These are phyloP conservation scores for Garra rufa DNA, from an alignment of 2,113 vertebrate genomes.

Conservation along the genomic window DNA sequence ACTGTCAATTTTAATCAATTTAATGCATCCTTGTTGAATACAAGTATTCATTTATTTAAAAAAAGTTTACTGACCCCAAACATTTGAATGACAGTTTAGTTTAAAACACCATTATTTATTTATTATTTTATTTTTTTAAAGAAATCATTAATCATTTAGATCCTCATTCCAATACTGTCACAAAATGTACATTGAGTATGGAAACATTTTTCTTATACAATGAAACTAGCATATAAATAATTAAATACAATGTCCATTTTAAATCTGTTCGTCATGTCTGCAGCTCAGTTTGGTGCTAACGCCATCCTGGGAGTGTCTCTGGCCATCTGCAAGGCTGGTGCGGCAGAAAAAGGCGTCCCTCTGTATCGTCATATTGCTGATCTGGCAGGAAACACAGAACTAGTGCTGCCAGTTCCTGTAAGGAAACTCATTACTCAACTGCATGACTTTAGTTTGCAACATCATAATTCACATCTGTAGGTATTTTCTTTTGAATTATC, in stretches of 20 bases:
- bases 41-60: neutral
- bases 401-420: slow-evolving; percentile 94
- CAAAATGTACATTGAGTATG: neutral
- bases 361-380: slow-evolving; percentile 96
- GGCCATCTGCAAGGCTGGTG: slow-evolving; percentile 92
- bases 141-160: no score
- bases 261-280: slow-evolving; percentile 38
- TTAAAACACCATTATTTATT: neutral
- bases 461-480: neutral
- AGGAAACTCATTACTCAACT: slow-evolving; percentile 59
- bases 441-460: neutral
- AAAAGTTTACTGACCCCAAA: neutral
- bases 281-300: slow-evolving; percentile 93
- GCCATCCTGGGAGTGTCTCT: slow-evolving; percentile 93
- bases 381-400: slow-evolving; percentile 92
- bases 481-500: neutral
- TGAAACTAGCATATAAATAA: neutral
- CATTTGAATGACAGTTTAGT: neutral
- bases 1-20: neutral
- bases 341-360: slow-evolving; percentile 87
- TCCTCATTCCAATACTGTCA: neutral
- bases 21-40: neutral
- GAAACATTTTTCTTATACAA: neutral
- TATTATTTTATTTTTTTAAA: no score
- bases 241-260: neutral